Conservation (phyloP, 2,888 invertebrate genomes). For the Lutraria lutraria region DNA sequence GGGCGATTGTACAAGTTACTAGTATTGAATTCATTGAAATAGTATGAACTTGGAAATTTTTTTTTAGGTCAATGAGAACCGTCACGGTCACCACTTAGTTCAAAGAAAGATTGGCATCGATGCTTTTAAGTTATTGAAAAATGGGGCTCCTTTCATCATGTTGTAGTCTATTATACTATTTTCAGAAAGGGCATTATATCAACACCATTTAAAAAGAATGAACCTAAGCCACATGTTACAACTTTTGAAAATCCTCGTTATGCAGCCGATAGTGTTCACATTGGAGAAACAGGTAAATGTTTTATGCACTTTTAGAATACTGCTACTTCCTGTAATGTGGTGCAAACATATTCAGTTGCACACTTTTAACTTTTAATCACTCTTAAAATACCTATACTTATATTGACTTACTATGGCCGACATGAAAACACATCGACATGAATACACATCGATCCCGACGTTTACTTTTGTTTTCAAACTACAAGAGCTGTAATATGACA, state of each 20-base stretch:
- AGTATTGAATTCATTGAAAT: too few species aligned
- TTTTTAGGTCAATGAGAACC: too few species aligned
- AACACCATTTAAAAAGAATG: conserved; percentile 29
- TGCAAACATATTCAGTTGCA: not conserved
- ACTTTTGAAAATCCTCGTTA: conserved; percentile 59
- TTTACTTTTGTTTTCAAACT: not conserved
- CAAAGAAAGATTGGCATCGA: too few species aligned
- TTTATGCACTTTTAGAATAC: not conserved
- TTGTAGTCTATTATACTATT: not conserved
- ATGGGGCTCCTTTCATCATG: too few species aligned
- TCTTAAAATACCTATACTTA: not conserved
- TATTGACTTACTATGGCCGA: not conserved
- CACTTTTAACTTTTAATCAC: not conserved
- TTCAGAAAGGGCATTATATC: conserved; percentile 40
- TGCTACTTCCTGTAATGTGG: not conserved
- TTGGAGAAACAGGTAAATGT: conserved; percentile 25
- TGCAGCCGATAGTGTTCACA: conserved; percentile 35
- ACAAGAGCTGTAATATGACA: not conserved
- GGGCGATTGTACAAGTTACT: too few species aligned
- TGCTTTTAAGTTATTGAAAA: too few species aligned
- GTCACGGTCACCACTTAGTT: too few species aligned
- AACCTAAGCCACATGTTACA: not conserved
- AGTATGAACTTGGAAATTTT: too few species aligned
- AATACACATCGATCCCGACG: too few species aligned
- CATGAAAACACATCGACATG: not conserved